Evolutionary conservation across 2,797 vertebrate genomes (phyloP), one percentile per base, ranked within the genome.

Genomic region (Eulemur albifrons): DNA sequence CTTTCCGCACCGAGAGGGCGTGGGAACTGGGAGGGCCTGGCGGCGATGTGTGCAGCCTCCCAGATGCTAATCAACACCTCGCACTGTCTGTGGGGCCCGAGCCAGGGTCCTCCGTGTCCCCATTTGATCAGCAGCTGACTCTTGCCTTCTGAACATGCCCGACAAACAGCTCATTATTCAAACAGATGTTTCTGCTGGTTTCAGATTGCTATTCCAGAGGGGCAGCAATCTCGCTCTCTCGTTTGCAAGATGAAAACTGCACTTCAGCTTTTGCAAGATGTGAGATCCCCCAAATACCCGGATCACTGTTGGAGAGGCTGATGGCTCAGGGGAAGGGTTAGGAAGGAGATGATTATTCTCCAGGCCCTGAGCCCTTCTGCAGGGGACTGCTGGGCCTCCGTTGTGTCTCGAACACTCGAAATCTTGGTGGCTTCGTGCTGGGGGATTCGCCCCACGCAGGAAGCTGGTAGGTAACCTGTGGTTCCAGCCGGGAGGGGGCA

Each of bases 181-280:
- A 91, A 65, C 90, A 97, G 86, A 95, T 94, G 92, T 92, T 97
- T 88, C 83, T 76, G 73, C 70, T 85, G 86, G 91, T 82, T 94
- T 92, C 82, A 9, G 80, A 76, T 85, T 95, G 96, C 86, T 86
- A 18, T 85, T 85, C 92, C 27, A 4, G 40, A 10, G 48, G 93
- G 95, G 54, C 54, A 57, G 54, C 54, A 43, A 13, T 27, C 48
- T 11, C 67, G 57, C 59, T 73, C 32, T 77, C 91, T 90, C 1
- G 0, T 70, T 84, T 63, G 59, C 67, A 63, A 69, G 91, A 73
- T 23, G 93, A 92, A 90, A 90, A 38, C 54, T 3, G 0, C 20
- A 5, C 50, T 92, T 72, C 32, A 59, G 90, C 76, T n/a, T 52
- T 54, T 32, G 25, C 38, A 25, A 65, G 67, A 52, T 20, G 52